Evolutionary conservation across 2,797 vertebrate species (phyloP), one percentile per base, ranked within the genome.

Genomic region (Rhyacichthys aspro): DNA sequence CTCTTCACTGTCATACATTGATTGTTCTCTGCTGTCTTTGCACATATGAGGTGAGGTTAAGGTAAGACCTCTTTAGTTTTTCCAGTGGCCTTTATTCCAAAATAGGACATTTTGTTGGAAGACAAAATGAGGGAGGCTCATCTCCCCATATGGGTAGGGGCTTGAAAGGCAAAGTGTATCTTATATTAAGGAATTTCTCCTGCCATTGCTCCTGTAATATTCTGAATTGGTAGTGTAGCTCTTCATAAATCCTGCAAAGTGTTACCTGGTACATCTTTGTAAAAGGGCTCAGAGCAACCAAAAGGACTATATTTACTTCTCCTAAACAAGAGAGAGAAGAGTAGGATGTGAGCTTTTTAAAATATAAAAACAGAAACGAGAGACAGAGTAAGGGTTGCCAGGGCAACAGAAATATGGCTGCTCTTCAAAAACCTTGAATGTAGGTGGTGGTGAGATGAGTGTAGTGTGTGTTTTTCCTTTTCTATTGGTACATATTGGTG

Each of bases 371-470:
- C 73, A 60, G 79, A 60, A 76, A 79, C 6, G 65, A 88, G 74
- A 86, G 74, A 86, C 69, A 85, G 85, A 78, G 75, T 81, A 85
- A 74, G 70, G 76, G 91, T 92, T 91, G 81, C 89, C 69, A 89
- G 86, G 86, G 89, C 76, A 88, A 91, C 82, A 43, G 78, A 90
- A 92, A 89, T 83, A 90, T 89, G 88, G 87, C 80, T 87, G 85
- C 86, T 90, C 89, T 90, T 91, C 89, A 90, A 88, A 89, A 92
- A 90, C 89, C 88, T 89, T 88, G 87, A 89, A 88, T 87, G 87
- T 90, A 88, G 89, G 87, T 90, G 86, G 87, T 83, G 74, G 74
- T 87, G 86, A 82, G 84, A 86, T 89, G 83, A 82, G 87, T 83
- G 81, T 81, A 9, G 57, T 77, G 69, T 72, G 7, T 78, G 18